Evolutionary conservation across 2,113 vertebrate genomes (phyloP).

Genomic region (Bungarus multicinctus): DNA sequence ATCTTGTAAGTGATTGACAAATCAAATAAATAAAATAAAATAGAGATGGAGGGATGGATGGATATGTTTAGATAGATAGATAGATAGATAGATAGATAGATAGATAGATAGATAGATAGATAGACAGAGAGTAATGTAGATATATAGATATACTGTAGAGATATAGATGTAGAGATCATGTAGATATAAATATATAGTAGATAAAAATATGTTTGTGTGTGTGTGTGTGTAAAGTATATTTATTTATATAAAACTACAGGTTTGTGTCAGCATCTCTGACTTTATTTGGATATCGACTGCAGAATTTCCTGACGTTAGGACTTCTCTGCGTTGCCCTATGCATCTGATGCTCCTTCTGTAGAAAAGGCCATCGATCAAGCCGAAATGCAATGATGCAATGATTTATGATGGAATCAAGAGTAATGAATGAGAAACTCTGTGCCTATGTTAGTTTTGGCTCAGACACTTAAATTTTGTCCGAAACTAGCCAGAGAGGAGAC

Average conservation of each 20-base stretch:
- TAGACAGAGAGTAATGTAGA: too few relatives aligned
- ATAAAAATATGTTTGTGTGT: too few relatives aligned
- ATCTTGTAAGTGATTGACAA: too few relatives aligned
- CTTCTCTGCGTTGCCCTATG: neutral
- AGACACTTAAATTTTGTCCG: conserved; percentile 30
- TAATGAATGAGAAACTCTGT: conserved; percentile 58
- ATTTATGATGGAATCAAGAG: conserved; percentile 64
- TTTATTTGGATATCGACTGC: neutral
- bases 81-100: too few relatives aligned
- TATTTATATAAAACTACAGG: neutral
- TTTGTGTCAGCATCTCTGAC: neutral
- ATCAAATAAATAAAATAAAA: too few relatives aligned
- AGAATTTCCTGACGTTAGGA: neutral
- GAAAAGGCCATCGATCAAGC: conserved; percentile 60
- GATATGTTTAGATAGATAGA: too few relatives aligned
- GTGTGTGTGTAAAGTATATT: neutral
- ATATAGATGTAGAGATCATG: too few relatives aligned
- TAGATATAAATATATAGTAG: too few relatives aligned
- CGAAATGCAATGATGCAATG: conserved; percentile 36
- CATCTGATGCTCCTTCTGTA: conserved; percentile 35
- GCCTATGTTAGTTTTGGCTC: conserved; percentile 69
- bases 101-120: too few relatives aligned
- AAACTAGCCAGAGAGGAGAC: conserved; percentile 12
- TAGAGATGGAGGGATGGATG: too few relatives aligned
- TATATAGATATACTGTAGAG: too few relatives aligned